phyloP scores from a whole-genome alignment of 2,113 vertebrate species.

The Oncorhynchus clarkii region DNA sequence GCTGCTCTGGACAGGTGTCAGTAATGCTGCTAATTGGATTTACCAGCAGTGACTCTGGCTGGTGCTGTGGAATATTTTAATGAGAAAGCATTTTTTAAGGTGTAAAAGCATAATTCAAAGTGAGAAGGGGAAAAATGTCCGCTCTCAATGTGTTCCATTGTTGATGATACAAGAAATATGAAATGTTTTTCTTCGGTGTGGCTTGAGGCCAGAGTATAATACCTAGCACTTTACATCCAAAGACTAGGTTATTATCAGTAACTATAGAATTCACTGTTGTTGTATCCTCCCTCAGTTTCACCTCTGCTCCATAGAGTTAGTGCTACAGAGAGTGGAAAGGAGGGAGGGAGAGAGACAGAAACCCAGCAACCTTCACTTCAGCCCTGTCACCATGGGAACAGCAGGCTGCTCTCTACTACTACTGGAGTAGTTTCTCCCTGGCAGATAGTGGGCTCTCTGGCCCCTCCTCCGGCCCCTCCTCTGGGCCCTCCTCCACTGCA shows the following conservation, averaged over 20 bases:
- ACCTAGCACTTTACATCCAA: neutral
- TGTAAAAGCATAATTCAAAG: neutral
- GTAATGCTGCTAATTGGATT: conserved; percentile 35
- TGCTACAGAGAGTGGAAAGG: neutral
- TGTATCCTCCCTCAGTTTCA: neutral
- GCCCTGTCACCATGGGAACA: neutral
- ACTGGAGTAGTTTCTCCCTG: conserved; percentile 29
- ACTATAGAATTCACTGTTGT: neutral
- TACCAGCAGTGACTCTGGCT: conserved; percentile 28
- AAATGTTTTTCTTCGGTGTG: neutral
- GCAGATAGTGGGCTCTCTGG: conserved; percentile 22
- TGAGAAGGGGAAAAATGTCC: neutral
- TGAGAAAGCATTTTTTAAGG: neutral
- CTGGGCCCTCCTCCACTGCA: neutral
- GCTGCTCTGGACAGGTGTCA: conserved; percentile 23
- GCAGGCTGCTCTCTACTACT: conserved; percentile 1
- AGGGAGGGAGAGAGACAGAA: neutral
- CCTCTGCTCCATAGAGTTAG: neutral
- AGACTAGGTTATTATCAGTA: neutral
- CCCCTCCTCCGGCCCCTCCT: neutral
- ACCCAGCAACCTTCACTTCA: neutral
- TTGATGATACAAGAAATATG: neutral
- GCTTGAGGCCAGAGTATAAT: too few species aligned
- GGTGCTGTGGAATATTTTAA: conserved; percentile 1
- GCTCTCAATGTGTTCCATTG: neutral